Conservation (phyloP, 1,140 invertebrate genomes). For the Adelges cooleyi region DNA sequence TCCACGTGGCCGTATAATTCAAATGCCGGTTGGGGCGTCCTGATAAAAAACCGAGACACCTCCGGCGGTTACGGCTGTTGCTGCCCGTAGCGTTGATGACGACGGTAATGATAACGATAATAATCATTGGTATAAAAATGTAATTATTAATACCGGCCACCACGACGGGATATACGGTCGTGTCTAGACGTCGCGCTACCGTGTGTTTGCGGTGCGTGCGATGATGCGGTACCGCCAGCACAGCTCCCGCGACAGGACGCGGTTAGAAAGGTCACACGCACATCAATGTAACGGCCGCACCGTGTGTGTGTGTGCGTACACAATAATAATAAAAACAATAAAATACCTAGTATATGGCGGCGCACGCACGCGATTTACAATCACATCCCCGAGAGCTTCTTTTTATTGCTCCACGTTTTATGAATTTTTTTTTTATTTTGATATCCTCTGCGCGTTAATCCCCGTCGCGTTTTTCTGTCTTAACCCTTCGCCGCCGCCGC, state of each 20-base stretch:
- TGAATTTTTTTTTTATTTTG: no score
- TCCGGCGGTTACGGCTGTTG: no score
- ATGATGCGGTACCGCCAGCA: no score
- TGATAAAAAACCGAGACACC: no score
- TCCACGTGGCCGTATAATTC: no score
- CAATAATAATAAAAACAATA: no score
- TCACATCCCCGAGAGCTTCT: conserved; percentile 2
- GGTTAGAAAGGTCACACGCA: conserved; percentile 16
- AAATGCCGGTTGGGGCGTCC: no score
- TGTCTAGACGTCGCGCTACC: conserved; percentile 15
- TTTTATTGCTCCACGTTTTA: no score
- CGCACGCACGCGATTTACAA: background rate
- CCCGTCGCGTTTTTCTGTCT: background rate
- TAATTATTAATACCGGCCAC: background rate
- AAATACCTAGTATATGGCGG: no score
- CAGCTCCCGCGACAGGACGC: background rate
- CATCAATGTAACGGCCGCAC: background rate
- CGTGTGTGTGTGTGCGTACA: no score
- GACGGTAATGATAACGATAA: background rate
- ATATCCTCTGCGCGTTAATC: background rate
- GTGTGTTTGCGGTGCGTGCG: background rate
- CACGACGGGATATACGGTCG: no score
- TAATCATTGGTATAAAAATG: background rate
- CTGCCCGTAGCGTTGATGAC: no score
- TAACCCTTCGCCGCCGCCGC: background rate